Conservation (phyloP, 1,140 invertebrate genomes). For the Hydropsyche tenuis region DNA sequence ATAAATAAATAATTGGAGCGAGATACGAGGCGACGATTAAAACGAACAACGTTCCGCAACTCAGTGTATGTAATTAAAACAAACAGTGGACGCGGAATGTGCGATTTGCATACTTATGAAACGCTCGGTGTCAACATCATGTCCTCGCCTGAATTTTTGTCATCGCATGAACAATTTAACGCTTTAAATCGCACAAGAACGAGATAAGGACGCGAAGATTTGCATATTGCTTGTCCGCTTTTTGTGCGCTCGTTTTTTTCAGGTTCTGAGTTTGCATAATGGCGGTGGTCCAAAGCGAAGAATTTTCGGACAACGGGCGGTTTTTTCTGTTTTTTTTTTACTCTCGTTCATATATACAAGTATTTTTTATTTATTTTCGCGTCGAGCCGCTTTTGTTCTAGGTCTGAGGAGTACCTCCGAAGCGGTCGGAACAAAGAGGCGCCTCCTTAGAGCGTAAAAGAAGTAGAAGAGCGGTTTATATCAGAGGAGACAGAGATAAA, state of each 20-base stretch:
- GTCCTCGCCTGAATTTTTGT: too few relatives aligned
- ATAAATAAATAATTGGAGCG: too few relatives aligned
- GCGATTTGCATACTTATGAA: too few relatives aligned
- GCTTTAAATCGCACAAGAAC: not conserved
- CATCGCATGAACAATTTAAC: not conserved
- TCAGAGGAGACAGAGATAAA: slow-evolving; percentile 7
- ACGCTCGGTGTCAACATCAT: too few relatives aligned
- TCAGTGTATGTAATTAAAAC: too few relatives aligned
- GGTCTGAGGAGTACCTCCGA: not conserved
- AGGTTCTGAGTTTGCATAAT: not conserved
- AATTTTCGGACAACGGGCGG: not conserved
- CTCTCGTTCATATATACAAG: too few relatives aligned
- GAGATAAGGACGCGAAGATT: slow-evolving; percentile 5
- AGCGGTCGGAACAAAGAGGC: slow-evolving; percentile 7
- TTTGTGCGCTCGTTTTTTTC: not conserved
- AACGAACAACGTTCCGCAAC: too few relatives aligned
- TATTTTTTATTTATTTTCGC: not conserved
- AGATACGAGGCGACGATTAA: too few relatives aligned
- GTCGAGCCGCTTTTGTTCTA: slow-evolving; percentile 1
- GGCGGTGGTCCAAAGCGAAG: not conserved
- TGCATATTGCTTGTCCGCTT: slow-evolving; percentile 2
- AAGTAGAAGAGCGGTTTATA: not conserved
- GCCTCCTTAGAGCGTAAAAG: not conserved
- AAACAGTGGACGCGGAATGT: too few relatives aligned
- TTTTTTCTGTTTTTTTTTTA: not conserved